These are phyloP conservation scores for Pontoporia blainvillei DNA, from an alignment of 2,113 vertebrate species.

Conservation along the genomic window DNA sequence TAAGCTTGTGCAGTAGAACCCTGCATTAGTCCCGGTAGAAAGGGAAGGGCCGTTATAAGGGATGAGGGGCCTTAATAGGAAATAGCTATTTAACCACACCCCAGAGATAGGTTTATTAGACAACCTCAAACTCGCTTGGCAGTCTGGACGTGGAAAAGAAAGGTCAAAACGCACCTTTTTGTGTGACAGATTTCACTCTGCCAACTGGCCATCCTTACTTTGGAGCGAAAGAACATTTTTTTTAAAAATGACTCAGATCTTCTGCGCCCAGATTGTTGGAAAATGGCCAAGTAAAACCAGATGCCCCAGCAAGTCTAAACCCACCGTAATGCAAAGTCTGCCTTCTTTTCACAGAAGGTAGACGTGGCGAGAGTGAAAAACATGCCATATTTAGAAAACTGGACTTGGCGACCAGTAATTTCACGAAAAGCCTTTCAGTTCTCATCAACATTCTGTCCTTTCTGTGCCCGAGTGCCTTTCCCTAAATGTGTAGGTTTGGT, in stretches of 20 bases:
- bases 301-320: not conserved
- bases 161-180: not conserved
- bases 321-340: not conserved
- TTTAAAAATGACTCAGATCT: not conserved
- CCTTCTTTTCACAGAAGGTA: not conserved
- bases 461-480: not conserved
- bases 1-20: not conserved
- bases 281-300: not conserved
- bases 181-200: not conserved
- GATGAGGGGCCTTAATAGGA: not conserved
- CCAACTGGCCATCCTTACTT: not conserved
- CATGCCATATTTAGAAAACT: not conserved
- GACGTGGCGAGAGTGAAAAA: not conserved
- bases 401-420: not conserved
- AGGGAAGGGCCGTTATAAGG: not conserved
- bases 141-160: not conserved
- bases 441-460: fast-evolving
- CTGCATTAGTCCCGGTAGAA: not conserved
- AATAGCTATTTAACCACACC: not conserved
- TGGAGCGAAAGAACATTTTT: not conserved
- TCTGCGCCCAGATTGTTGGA: not conserved
- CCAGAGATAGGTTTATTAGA: not conserved
- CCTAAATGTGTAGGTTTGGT: not conserved
- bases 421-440: not conserved
- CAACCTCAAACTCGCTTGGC: not conserved